These are phyloP conservation scores for Mesorhabditis sp. DNA, from an alignment of 2,888 invertebrate genomes.

Conservation along the genomic window DNA sequence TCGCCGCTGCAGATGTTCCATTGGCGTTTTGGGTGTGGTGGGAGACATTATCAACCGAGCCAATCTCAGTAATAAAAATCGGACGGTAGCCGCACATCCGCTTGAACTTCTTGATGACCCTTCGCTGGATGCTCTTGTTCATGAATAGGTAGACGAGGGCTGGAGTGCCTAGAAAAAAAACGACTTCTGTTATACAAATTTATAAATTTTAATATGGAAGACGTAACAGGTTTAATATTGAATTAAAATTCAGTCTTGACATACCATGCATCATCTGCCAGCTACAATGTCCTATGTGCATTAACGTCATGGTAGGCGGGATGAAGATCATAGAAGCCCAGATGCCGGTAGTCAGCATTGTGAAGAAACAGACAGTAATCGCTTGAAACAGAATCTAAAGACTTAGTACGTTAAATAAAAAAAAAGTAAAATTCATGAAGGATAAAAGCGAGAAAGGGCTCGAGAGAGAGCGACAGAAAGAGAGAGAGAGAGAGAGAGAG, in stretches of 20 bases:
- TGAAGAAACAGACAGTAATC: not conserved
- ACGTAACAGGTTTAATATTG: no score
- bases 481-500: no score
- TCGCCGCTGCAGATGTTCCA: no score
- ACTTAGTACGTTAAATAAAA: not conserved
- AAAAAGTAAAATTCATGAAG: no score
- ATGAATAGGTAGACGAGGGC: not conserved
- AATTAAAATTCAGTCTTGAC: not conserved
- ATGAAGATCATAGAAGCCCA: not conserved
- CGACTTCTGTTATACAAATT: no score
- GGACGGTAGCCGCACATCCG: no score
- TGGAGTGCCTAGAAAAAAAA: not conserved
- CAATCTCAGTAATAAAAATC: no score
- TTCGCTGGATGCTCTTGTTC: not conserved
- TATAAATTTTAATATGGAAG: no score
- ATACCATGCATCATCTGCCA: conserved; percentile 3
- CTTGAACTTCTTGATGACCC: not conserved
- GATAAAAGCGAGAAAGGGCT: no score
- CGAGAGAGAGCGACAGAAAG: no score
- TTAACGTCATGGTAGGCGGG: not conserved
- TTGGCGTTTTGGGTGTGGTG: no score
- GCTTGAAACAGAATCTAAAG: not conserved
- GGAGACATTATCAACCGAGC: no score
- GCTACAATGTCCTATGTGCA: not conserved
- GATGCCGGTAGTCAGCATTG: conserved; percentile 2